Base-by-base conservation (phyloP, 2,888 invertebrate genomes). In the Chloroclysta siterata region DNA sequence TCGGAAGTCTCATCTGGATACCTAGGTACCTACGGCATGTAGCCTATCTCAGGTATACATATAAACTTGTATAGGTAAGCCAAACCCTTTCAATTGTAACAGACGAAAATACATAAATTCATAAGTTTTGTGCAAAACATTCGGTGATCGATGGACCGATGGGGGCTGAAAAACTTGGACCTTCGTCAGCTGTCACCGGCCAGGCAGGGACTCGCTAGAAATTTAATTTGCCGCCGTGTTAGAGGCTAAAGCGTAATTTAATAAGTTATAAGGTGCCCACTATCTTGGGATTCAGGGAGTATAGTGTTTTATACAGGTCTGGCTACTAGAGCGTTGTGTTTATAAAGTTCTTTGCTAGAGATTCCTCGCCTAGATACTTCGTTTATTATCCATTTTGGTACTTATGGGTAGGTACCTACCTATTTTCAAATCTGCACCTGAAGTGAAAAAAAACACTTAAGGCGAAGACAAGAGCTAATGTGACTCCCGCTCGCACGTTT, bases 131-230 rank as follows among this genome's bases (percentile, higher is more conserved):
- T 65, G 61, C 65, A 68, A 69, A 70, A 67, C 65, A 66, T 64
- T 68, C 59, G 52, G 63, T 73, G 74, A 76, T 73, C 71, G 72
- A 73, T 73, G 71, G 67, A 71, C 71, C 71, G 58, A 65, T 63
- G 69, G 73, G 73, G 72, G 73, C 73, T 71, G 71, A 74, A 78
- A 78, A 77, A 78, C 76, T 74, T 71, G 71, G 75, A 87, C 85
- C 88, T 80, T 87, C 88, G 87, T 88, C 88, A 88, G 79, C 86
- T 88, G 88, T 87, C 88, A 86, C 76, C 77, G 74, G 69, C 80
- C 77, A 77, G 74, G 17, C 77, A 77, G 74, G 17, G 76, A 78
- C 76, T 75, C 74, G 75, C 80, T 80, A 77, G 81, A 87, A 88
- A 88, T 88, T 88, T 86, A 88, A 88, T 88, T 88, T 87, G 77